Conservation (phyloP, 2,113 vertebrate species). For the Stigmatopora nigra region DNA sequence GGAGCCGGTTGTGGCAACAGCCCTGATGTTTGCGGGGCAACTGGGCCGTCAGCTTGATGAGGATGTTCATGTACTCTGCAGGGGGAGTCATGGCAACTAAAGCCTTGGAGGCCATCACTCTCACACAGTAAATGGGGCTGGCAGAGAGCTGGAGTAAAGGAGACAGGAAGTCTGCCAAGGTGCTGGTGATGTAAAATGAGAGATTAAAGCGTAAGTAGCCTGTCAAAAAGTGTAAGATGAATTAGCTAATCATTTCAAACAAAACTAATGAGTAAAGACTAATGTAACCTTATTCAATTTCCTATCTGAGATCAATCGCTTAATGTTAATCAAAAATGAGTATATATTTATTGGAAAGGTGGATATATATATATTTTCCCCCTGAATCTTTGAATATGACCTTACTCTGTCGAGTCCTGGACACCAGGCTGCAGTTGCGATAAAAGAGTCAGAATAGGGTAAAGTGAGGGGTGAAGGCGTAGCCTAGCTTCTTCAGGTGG, state of each 20-base stretch:
- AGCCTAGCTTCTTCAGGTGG: constrained; percentile 28
- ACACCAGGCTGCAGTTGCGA: constrained; percentile 75
- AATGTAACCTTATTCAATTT: constrained; percentile 2
- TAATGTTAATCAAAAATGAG: no score
- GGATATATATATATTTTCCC: no score
- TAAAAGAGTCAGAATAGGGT: constrained; percentile 78
- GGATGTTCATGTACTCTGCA: constrained; percentile 52
- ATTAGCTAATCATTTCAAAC: not conserved
- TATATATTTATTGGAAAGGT: no score
- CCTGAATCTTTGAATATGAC: not conserved
- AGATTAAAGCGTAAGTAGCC: not conserved
- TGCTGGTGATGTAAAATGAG: constrained; percentile 47
- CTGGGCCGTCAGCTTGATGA: constrained; percentile 61
- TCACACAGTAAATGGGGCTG: constrained; percentile 76
- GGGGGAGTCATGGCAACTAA: constrained; percentile 72
- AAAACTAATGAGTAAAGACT: not conserved
- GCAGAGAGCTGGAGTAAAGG: constrained; percentile 73
- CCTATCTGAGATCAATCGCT: not conserved
- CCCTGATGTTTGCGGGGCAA: constrained; percentile 25
- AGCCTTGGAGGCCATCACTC: constrained; percentile 77
- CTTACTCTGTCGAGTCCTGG: constrained; percentile 53
- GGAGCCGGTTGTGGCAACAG: constrained; percentile 73
- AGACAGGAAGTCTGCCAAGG: constrained; percentile 64
- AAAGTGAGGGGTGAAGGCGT: constrained; percentile 72
- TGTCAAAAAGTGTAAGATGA: not conserved